phyloP scores from a whole-genome alignment of 2,888 invertebrate species.

The Drosophila phalerata region DNA sequence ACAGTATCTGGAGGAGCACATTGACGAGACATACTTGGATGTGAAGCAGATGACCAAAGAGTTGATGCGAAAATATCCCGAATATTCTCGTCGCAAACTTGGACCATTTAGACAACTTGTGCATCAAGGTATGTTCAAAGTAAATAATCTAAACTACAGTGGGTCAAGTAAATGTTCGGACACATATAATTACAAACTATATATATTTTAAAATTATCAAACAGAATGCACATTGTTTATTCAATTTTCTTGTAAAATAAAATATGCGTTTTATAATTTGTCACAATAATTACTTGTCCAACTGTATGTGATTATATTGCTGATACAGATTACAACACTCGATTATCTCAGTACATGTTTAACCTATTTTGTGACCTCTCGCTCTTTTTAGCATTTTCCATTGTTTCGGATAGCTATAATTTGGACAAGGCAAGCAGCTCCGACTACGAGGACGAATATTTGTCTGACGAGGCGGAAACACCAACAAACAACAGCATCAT shows the following conservation, averaged over 20 bases:
- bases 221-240: no score
- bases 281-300: neutral
- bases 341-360: neutral
- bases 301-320: neutral
- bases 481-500: constrained; percentile 72
- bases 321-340: neutral
- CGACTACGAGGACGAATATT: constrained; percentile 86
- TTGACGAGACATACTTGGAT: constrained; percentile 92
- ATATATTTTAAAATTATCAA: no score
- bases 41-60: constrained; percentile 93
- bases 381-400: constrained; percentile 88
- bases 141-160: constrained; percentile 32
- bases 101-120: constrained; percentile 92
- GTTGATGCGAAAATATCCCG: constrained; percentile 90
- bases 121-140: constrained; percentile 86
- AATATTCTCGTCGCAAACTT: constrained; percentile 93
- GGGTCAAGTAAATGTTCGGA: neutral
- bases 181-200: no score
- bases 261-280: neutral
- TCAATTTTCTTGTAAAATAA: neutral
- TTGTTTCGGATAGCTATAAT: constrained; percentile 90
- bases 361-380: neutral
- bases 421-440: constrained; percentile 85
- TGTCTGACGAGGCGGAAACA: constrained; percentile 50
- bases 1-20: constrained; percentile 91